Percentiles rank a stretch among this genome's conserved stretches.
Evolutionary conservation across 2,888 invertebrate species (phyloP).

Genomic region (Philonicus albiceps): DNA sequence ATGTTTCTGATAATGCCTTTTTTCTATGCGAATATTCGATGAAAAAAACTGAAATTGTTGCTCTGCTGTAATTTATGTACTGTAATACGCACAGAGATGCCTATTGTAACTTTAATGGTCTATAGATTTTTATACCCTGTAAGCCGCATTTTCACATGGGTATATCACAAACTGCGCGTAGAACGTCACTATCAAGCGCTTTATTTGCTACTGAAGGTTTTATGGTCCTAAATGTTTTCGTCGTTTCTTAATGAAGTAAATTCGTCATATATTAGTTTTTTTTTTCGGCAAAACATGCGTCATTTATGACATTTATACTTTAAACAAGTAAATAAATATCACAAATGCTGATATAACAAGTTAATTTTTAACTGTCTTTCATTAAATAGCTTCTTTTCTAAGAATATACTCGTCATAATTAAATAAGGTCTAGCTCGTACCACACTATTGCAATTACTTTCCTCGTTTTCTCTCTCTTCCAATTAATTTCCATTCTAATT

Average conservation of each 20-base stretch:
- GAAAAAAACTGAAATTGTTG: neutral
- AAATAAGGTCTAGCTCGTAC: neutral
- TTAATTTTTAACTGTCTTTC: neutral
- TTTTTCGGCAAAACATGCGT: neutral
- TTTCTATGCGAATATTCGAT: neutral
- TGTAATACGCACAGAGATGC: neutral
- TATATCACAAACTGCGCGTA: neutral
- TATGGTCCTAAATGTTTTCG: neutral
- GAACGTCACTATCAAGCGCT: neutral
- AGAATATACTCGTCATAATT: no score
- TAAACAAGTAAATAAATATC: neutral
- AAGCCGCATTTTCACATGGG: neutral
- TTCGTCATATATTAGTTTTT: neutral
- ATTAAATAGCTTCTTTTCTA: neutral
- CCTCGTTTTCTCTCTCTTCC: neutral
- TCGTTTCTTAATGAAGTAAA: neutral
- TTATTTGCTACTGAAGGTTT: neutral
- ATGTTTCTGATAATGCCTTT: slow-evolving; percentile 14
- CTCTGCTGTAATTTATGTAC: slow-evolving; percentile 8
- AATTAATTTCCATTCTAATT: neutral
- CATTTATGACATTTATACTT: neutral
- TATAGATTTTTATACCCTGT: neutral
- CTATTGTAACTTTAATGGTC: neutral
- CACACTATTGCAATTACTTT: no score
- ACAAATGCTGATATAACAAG: neutral